Percentiles rank a stretch among this genome's conserved stretches.
Conservation (phyloP, 2,888 invertebrate species). For the Eilema caniola region DNA sequence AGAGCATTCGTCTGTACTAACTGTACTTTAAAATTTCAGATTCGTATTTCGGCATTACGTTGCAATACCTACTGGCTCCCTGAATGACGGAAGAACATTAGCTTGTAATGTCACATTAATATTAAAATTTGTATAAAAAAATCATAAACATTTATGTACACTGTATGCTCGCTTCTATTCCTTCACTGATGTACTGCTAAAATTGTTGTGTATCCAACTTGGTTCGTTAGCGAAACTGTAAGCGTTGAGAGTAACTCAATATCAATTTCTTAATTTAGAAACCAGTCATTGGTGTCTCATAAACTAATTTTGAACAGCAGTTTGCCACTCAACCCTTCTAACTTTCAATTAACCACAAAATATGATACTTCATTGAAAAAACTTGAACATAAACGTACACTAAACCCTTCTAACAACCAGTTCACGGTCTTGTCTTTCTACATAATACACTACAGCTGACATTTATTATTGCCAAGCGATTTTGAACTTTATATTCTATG, state of each 20-base stretch:
- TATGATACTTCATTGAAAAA: constrained; percentile 35
- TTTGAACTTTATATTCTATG: constrained; percentile 29
- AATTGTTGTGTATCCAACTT: background rate
- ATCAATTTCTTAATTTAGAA: background rate
- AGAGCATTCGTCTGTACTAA: no score
- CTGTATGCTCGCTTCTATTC: background rate
- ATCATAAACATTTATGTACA: no score
- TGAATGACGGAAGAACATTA: no score
- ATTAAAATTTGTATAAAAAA: background rate
- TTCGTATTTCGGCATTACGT: no score
- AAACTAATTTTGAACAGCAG: background rate
- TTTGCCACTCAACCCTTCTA: constrained; percentile 20
- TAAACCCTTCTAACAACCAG: constrained; percentile 64
- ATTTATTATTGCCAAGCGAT: constrained; percentile 47
- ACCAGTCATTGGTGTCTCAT: background rate
- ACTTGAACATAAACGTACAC: constrained; percentile 29
- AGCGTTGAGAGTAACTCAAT: background rate
- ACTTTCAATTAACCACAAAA: constrained; percentile 20
- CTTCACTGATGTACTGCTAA: background rate
- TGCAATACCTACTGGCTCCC: no score
- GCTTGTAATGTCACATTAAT: background rate
- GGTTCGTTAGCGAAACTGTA: no score
- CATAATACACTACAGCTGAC: constrained; percentile 48
- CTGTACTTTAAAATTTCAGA: no score
- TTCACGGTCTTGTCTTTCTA: constrained; percentile 64